Base-by-base conservation (phyloP, 2,888 invertebrate species). In the Eupithecia pulchellata region DNA sequence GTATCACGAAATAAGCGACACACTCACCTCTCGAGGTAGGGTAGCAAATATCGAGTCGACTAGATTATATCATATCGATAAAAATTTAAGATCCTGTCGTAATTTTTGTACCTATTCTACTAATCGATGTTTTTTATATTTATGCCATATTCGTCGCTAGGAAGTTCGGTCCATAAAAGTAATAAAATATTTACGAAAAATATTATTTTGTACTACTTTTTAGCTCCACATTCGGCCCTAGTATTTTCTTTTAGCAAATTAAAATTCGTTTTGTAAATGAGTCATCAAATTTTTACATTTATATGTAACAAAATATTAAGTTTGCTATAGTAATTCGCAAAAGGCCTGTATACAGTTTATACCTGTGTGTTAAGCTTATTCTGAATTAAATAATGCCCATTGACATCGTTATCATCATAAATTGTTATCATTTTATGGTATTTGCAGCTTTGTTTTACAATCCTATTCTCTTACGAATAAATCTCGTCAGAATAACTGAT, bases 1-100 rank as follows among this genome's bases (percentile, higher is more conserved):
- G 87, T 84, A 84, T 80, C 84, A 78, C 79, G 55, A 71, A 68
- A 71, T 71, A 71, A 71, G 64, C 72, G 77, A 81, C 82, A 84
- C 84, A 81, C 82, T 81, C 77, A 80, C 79, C 81, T 81, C 74
- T 72, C 73, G 66, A 60, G 68, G 29, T 57, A 57, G 27, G 29
- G 57, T 29, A 29, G 57, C 8, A 17, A 27, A 29, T 17, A 29
- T 17, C 17, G 57, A 29, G 27, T 27, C 42, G 8, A 2, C n/a
- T 39, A 17, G 17, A 17, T 57, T 57, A 57, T 17, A 29, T 17
- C 1, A 29, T 29, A 29, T 57, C 57, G 57, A 57, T 57, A 57
- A 57, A 29, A 29, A 47, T 20, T 20, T 0, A 47, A 52, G 20
- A 52, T 25, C 4, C 0, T 42, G n/a, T 42, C n/a, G n/a, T 42